Conservation (phyloP, 2,797 vertebrate species). For the Crocidura indochinensis region DNA sequence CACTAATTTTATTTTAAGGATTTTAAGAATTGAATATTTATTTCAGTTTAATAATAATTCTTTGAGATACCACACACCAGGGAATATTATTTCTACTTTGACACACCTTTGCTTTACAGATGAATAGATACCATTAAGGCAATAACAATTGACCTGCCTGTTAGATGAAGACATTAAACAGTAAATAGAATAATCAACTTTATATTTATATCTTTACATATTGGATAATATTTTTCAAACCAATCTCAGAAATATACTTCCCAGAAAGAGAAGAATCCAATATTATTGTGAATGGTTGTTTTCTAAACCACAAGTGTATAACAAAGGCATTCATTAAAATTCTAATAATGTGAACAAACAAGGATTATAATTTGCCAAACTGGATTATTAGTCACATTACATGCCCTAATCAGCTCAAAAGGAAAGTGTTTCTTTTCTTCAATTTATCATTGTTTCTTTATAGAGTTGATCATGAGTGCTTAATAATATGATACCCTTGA, state of each 20-base stretch:
- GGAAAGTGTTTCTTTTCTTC: background rate
- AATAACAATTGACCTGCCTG: background rate
- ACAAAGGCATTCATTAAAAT: background rate
- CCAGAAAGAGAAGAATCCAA: background rate
- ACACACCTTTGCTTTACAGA: background rate
- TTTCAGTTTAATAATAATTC: background rate
- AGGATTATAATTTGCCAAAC: background rate
- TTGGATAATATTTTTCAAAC: background rate
- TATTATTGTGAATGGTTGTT: background rate
- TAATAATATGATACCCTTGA: background rate
- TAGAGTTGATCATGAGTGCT: background rate
- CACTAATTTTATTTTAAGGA: background rate
- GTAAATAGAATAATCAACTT: background rate
- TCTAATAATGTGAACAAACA: background rate
- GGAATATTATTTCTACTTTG: background rate
- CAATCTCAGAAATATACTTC: background rate
- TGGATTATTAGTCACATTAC: background rate
- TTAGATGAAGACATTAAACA: background rate
- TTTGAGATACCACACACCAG: background rate
- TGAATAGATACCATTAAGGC: background rate
- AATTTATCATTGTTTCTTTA: background rate
- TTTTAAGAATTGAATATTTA: background rate
- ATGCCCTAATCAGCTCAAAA: background rate
- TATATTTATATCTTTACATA: background rate
- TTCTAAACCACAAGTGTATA: background rate